A percentile compares a stretch with the other conserved stretches of the same genome.
These are phyloP conservation scores for Malurus elegans DNA, from an alignment of 2,113 vertebrate species.

Conservation along the genomic window DNA sequence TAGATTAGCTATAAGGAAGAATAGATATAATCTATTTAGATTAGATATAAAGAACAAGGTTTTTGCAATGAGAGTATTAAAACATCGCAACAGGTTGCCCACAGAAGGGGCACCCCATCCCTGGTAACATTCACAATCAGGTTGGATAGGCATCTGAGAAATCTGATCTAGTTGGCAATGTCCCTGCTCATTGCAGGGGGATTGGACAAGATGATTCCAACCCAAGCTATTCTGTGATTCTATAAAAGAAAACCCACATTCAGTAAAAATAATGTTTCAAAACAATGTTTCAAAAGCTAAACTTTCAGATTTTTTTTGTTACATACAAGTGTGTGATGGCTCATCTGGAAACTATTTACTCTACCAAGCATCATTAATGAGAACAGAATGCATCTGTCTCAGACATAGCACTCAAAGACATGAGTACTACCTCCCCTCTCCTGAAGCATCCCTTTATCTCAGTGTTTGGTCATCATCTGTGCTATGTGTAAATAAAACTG, in stretches of 20 bases:
- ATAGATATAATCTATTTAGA: neutral
- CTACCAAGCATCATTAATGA: neutral
- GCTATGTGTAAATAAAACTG: neutral
- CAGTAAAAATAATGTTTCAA: neutral
- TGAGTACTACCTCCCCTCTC: neutral
- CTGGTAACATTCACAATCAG: neutral
- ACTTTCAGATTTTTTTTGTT: neutral
- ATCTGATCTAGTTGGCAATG: neutral
- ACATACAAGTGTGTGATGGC: neutral
- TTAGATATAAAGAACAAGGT: neutral
- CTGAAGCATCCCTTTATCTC: neutral
- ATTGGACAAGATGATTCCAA: accelerated
- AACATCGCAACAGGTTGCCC: neutral
- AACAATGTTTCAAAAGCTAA: neutral
- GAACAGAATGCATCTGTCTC: neutral
- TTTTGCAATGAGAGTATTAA: neutral
- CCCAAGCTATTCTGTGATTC: neutral
- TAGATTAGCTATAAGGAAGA: neutral
- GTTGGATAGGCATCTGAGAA: neutral
- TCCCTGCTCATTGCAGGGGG: neutral
- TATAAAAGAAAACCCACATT: accelerated
- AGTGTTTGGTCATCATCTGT: neutral
- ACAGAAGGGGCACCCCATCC: neutral
- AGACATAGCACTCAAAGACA: neutral
- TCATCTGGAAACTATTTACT: neutral